Conservation (phyloP, 53 echinoderm and acorn worm species). For the Paelopatides confundens region DNA sequence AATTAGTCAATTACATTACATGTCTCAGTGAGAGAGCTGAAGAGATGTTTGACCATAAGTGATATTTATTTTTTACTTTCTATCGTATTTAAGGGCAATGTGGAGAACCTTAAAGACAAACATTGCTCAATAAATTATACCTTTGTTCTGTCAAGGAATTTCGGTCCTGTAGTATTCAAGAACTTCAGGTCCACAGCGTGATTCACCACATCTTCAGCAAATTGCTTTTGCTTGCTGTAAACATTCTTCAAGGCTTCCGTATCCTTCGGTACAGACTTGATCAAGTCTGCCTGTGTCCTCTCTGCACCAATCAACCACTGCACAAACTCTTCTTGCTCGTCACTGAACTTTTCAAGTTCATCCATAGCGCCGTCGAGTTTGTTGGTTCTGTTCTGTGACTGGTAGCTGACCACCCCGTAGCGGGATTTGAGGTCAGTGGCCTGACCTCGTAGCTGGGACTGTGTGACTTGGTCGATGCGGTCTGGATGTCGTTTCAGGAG, state of each 20-base stretch:
- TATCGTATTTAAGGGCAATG: too few relatives aligned
- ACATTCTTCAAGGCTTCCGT: conserved; percentile 76
- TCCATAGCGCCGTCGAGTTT: conserved; percentile 73
- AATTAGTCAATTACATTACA: too few relatives aligned
- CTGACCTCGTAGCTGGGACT: conserved; percentile 77
- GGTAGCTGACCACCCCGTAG: conserved; percentile 94
- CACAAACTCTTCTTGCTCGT: conserved; percentile 83
- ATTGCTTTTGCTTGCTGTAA: conserved; percentile 68
- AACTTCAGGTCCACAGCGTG: conserved; percentile 86
- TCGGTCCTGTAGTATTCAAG: conserved; percentile 91
- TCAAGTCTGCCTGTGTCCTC: conserved; percentile 70
- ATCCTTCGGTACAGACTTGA: conserved; percentile 73
- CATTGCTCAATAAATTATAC: conserved; percentile 13
- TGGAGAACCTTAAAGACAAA: too few relatives aligned
- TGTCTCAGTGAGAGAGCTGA: too few relatives aligned
- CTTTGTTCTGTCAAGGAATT: conserved; percentile 90
- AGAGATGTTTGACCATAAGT: too few relatives aligned
- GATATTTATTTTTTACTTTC: too few relatives aligned
- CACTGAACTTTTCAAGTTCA: conserved; percentile 79
- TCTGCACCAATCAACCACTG: conserved; percentile 80
- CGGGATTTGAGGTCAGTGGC: conserved; percentile 87
- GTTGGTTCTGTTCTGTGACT: conserved; percentile 85
- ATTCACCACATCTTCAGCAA: conserved; percentile 85
- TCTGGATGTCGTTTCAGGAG: conserved; percentile 85
- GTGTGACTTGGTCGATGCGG: conserved; percentile 73